A percentile compares a stretch with the other conserved stretches of the same genome.
phyloP scores from a whole-genome alignment of 2,888 invertebrate genomes.

The Drosophila melanosoma region DNA sequence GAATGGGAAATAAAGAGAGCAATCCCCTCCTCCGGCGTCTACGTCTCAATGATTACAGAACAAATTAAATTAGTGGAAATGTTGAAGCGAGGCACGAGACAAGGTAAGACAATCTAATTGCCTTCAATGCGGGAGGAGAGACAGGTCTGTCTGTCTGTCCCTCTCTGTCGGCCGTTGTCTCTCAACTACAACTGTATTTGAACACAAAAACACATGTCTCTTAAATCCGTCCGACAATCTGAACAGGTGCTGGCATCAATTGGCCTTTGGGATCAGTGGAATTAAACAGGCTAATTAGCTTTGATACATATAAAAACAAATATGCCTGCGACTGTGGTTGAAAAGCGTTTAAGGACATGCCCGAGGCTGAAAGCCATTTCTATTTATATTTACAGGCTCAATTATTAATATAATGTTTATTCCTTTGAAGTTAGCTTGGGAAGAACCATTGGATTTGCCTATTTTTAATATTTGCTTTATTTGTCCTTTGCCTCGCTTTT shows the following conservation, averaged over 20 bases:
- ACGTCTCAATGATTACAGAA: slow-evolving; percentile 67
- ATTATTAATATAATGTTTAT: not conserved
- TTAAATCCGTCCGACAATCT: slow-evolving; percentile 45
- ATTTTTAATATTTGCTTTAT: not conserved
- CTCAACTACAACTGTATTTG: slow-evolving; percentile 13
- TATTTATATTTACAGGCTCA: not conserved
- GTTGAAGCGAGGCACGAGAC: slow-evolving; percentile 55
- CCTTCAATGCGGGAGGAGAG: slow-evolving; percentile 19
- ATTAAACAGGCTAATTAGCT: slow-evolving; percentile 70
- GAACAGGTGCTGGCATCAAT: slow-evolving; percentile 68
- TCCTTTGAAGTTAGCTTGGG: not conserved
- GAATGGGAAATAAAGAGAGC: not conserved
- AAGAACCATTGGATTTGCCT: not conserved
- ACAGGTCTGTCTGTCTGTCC: slow-evolving; percentile 6
- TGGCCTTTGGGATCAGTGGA: slow-evolving; percentile 59
- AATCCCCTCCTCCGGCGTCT: slow-evolving; percentile 13
- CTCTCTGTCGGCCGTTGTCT: not conserved
- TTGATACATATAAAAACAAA: slow-evolving; percentile 39
- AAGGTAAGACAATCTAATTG: slow-evolving; percentile 71
- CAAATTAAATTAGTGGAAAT: slow-evolving; percentile 76
- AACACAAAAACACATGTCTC: slow-evolving; percentile 35
- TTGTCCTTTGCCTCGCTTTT: not conserved
- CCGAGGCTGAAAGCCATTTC: not conserved
- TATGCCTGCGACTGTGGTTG: slow-evolving; percentile 25
- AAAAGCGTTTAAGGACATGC: not conserved